A percentile compares a stretch with the other conserved stretches of the same genome.
Evolutionary conservation across 2,797 vertebrate species (phyloP).

Genomic region (Yasuhikotakia modesta): DNA sequence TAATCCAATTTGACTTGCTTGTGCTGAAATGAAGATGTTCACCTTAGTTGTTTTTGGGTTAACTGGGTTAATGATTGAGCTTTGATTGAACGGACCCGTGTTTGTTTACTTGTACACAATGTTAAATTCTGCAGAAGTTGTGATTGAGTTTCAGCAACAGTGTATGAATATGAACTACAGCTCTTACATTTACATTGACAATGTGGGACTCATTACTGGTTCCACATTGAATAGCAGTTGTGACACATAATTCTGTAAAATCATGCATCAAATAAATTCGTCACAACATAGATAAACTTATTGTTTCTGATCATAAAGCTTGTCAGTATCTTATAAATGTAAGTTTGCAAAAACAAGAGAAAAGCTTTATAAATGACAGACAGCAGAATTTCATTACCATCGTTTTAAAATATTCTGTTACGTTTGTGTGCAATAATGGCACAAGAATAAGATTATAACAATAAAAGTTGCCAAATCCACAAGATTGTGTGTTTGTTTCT

Average conservation of each 20-base stretch:
- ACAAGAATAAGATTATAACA: conserved; percentile 61
- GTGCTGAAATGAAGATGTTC: conserved; percentile 24
- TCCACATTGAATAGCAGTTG: conserved; percentile 31
- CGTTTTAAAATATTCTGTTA: not conserved
- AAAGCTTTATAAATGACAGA: conserved; percentile 12
- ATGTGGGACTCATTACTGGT: not conserved
- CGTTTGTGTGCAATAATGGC: conserved; percentile 53
- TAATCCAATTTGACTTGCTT: not conserved
- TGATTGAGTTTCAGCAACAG: not conserved
- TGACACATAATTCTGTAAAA: conserved; percentile 24
- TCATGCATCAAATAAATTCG: conserved; percentile 70
- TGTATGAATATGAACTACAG: conserved; percentile 14
- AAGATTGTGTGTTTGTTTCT: conserved; percentile 6
- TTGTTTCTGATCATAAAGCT: conserved; percentile 58
- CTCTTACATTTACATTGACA: conserved; percentile 19
- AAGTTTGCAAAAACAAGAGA: conserved; percentile 21
- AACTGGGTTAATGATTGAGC: conserved; percentile 34
- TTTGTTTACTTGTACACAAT: not conserved
- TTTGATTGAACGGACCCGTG: conserved; percentile 1
- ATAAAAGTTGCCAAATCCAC: conserved; percentile 64
- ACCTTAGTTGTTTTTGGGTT: conserved; percentile 13
- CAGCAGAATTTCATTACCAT: not conserved
- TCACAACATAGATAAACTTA: conserved; percentile 50
- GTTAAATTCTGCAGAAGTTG: not conserved
- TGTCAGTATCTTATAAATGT: conserved; percentile 32